A percentile compares a stretch with the other conserved stretches of the same genome.
phyloP scores from a whole-genome alignment of 1,140 invertebrate species.

The Helicoverpa armigera region DNA sequence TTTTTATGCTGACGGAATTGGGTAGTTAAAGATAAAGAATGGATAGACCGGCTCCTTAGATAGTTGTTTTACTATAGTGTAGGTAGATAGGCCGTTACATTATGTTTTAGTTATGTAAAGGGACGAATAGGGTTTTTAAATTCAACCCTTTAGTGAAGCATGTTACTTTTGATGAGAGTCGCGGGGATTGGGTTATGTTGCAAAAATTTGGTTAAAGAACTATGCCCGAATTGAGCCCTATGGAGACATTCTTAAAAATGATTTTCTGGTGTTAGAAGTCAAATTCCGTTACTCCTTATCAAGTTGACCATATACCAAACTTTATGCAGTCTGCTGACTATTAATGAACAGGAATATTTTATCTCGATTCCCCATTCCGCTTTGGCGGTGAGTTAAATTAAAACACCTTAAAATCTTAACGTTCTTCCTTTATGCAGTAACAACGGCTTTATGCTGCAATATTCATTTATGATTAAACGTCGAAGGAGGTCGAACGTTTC shows the following conservation, averaged over 20 bases:
- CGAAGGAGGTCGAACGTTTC: slow-evolving; percentile 67
- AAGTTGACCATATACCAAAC: no score
- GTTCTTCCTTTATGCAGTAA: background rate
- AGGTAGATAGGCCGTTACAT: slow-evolving; percentile 49
- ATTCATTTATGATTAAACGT: slow-evolving; percentile 71
- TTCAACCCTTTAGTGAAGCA: background rate
- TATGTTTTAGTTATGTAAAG: slow-evolving; percentile 48
- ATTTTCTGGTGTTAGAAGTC: background rate
- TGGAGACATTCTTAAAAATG: background rate
- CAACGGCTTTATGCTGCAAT: slow-evolving; percentile 55
- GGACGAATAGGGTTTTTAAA: slow-evolving; percentile 34
- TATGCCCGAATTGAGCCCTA: no score
- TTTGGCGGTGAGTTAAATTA: background rate
- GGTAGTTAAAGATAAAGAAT: slow-evolving; percentile 81
- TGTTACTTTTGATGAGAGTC: slow-evolving; percentile 24
- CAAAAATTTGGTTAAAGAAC: background rate
- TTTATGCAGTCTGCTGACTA: no score
- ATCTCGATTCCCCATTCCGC: no score
- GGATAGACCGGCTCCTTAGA: slow-evolving; percentile 65
- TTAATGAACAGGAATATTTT: no score
- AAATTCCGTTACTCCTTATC: background rate
- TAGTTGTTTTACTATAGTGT: slow-evolving; percentile 57
- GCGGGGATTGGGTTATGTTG: background rate
- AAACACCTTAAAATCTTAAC: background rate
- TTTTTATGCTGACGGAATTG: slow-evolving; percentile 81